Percentiles rank a stretch among this genome's conserved stretches.
phyloP scores from a whole-genome alignment of 2,113 vertebrate genomes.

The Prochilodus magdalenae region DNA sequence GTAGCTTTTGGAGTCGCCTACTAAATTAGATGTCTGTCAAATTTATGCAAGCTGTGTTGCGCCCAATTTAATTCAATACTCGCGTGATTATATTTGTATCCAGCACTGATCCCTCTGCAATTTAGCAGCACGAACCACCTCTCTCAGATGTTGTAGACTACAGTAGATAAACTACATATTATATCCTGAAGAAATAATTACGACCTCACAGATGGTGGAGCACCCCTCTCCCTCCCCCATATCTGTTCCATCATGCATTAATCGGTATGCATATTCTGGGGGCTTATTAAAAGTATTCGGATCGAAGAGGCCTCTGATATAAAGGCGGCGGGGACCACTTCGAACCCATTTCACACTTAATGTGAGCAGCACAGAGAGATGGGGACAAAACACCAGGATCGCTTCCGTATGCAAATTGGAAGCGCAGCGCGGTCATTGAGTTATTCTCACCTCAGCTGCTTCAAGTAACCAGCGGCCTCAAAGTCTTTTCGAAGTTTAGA shows the following conservation, averaged over 20 bases:
- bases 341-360: constrained; percentile 37
- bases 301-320: neutral
- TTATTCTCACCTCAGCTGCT: constrained; percentile 34
- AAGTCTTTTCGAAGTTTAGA: constrained; percentile 30
- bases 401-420: constrained; percentile 20
- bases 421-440: constrained; percentile 38
- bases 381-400: constrained; percentile 35
- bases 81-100: no score
- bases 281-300: neutral
- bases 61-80: no score
- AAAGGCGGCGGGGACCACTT: neutral
- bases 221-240: neutral
- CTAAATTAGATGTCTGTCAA: no score
- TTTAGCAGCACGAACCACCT: neutral
- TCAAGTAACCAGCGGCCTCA: neutral
- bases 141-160: neutral
- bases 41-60: no score
- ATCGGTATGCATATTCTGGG: neutral
- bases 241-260: neutral
- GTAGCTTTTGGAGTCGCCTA: no score
- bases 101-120: neutral
- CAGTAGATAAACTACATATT: constrained; percentile 35
- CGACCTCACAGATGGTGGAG: neutral
- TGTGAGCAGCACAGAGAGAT: constrained; percentile 26
- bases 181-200: neutral